Evolutionary conservation across 2,113 vertebrate genomes (phyloP), one percentile per base, ranked within the genome.

Genomic region (Illadopsis cleaveri): DNA sequence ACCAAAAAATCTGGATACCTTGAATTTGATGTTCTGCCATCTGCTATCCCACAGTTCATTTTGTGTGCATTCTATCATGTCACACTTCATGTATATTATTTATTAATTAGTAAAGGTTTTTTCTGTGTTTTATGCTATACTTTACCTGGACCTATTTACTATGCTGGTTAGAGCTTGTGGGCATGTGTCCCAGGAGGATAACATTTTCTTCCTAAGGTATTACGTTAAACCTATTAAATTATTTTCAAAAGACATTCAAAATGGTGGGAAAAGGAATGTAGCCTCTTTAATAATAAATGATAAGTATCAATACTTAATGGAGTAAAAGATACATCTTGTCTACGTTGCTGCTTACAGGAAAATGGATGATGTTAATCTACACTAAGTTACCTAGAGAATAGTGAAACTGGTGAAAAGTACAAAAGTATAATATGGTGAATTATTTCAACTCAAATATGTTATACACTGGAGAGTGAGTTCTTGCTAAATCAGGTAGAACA

Each of bases 181-280:
- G 68, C 38, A 58, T 88, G 11, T 84, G n/a, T 88, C 83, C 88
- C 61, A 80, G n/a, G 75, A 93, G 57, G 80, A 89, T 79, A 93
- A 51, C 21, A 68, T 95, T 77, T 94, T 94, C 50, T 86, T 95
- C 65, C 54, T 47, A 71, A 44, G 57, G 9, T 78, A 70, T 90
- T 90, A 38, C 9, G 16, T 78, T 76, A 96, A 90, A 84, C 79
- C 14, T 92, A 73, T 83, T 94, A 93, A 90, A 94, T 95, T 95
- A 88, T 95, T 97, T 97, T 96, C 73, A 87, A 88, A 97, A 94
- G 72, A 87, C 75, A 90, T 86, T 94, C 7, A 96, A 95, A 97
- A 94, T 84, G 11, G 51, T 73, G 60, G 75, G 70, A 64, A 75
- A 81, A 81, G 15, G 88, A 95, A 95, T 88, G 45, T 7, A 94